Conservation (phyloP, 1,140 invertebrate genomes). For the Cydia splendana region DNA sequence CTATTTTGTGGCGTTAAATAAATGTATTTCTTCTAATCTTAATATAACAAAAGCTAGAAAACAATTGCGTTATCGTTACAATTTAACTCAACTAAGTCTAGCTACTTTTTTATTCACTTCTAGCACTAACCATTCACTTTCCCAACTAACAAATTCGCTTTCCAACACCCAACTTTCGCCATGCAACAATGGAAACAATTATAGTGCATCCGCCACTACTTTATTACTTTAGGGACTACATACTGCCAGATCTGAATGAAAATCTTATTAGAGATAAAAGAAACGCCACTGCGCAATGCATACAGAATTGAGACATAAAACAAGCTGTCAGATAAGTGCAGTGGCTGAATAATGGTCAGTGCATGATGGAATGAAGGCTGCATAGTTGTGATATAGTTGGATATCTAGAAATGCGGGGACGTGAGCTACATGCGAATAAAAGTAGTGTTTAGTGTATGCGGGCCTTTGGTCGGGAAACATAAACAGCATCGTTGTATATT, state of each 20-base stretch:
- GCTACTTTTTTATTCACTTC: too few species aligned
- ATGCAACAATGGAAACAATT: slow-evolving; percentile 50
- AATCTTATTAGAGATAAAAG: slow-evolving; percentile 77
- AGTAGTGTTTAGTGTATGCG: not conserved
- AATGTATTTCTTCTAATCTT: too few species aligned
- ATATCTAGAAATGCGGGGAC: not conserved
- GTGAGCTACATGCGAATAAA: not conserved
- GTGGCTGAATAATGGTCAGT: slow-evolving; percentile 40
- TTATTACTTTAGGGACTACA: slow-evolving; percentile 75
- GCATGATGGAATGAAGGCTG: slow-evolving; percentile 36
- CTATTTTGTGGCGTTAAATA: too few species aligned
- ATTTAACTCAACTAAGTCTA: too few species aligned
- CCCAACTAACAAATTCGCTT: not conserved
- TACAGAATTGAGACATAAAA: slow-evolving; percentile 55
- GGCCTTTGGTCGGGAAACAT: not conserved
- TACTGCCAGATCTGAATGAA: slow-evolving; percentile 60
- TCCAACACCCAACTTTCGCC: not conserved
- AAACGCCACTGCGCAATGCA: slow-evolving; percentile 66
- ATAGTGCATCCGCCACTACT: slow-evolving; percentile 54
- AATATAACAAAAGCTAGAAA: too few species aligned
- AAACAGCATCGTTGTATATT: too few species aligned
- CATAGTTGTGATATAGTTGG: slow-evolving; percentile 20
- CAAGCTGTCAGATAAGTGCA: slow-evolving; percentile 44
- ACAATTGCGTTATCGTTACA: too few species aligned
- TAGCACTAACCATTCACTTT: not conserved